Base-by-base conservation (phyloP, 2,888 invertebrate species). In the Synanthedon formicaeformis region DNA sequence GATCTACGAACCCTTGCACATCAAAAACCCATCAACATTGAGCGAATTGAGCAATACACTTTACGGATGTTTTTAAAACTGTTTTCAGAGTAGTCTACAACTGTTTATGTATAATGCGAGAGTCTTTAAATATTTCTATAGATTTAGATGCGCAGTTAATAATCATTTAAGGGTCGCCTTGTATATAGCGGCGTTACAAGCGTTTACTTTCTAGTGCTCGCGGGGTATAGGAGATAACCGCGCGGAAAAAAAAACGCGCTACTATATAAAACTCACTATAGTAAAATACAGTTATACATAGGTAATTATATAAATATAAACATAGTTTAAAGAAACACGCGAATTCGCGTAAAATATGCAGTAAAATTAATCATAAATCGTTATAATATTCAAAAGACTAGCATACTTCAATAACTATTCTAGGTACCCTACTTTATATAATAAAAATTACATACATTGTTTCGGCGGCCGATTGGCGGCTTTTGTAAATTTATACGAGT, bases 401-500 rank as follows among this genome's bases (percentile, higher is more conserved):
- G 60, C 60, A 60, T 60, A 60, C 56, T 56, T 60, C 60, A 60
- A 57, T 59, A 56, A 58, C 54, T 53, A 55, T 56, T 58, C 55
- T 45, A 13, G 56, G 57, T 52, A 52, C 53, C 23, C 34, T 34
- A 34, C 34, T 34, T 23, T 23, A 23, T 23, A 23, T 23, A 4
- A 23, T 45, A 45, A 11, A 45, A 45, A 34, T 10, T 34, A 34
- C 34, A 34, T 34, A 34, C 34, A 34, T 45, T 45, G 14, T 45
- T 14, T 45, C 45, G 45, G 45, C 45, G 13, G 45, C 45, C 45
- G 12, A 45, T 45, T 13, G 45, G 13, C 45, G 45, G 45, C 14
- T 6, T 45, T 14, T 14, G 45, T 13, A 13, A 45, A 14, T 45
- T 45, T 12, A 14, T 45, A 45, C 45, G 45, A 34, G 45, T 12